Percentiles rank a stretch among this genome's conserved stretches.
These are phyloP conservation scores for Asarcornis scutulata DNA, from an alignment of 2,113 vertebrate genomes.

Conservation along the genomic window DNA sequence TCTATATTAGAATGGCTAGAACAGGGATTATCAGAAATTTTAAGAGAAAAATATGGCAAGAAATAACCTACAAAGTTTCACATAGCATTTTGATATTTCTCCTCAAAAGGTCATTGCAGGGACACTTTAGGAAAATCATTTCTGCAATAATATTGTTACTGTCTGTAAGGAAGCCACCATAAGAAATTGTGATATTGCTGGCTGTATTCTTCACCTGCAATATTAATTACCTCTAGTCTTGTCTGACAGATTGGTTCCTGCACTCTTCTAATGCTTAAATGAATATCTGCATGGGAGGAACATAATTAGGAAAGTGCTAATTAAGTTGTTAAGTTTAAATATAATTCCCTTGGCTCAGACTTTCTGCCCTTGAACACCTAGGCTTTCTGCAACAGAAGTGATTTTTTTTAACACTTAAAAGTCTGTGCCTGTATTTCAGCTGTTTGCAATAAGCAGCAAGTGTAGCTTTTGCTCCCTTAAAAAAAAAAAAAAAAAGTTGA, in stretches of 20 bases:
- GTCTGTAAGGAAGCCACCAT: not conserved
- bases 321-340: constrained; percentile 1
- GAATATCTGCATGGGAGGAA: not conserved
- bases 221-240: not conserved
- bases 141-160: not conserved
- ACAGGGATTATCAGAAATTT: not conserved
- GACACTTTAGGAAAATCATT: not conserved
- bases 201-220: not conserved
- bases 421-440: not conserved
- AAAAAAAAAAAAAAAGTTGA: not conserved
- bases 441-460: not conserved
- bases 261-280: not conserved
- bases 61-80: not conserved
- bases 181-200: not conserved
- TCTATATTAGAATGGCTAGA: not conserved
- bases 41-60: not conserved
- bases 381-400: not conserved
- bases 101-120: not conserved
- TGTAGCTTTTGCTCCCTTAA: not conserved
- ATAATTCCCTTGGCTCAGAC: not conserved
- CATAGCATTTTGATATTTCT: not conserved
- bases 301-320: constrained; percentile 1
- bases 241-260: not conserved
- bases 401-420: not conserved
- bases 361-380: not conserved